These are phyloP conservation scores for Polydrusus tereticollis DNA, from an alignment of 2,888 invertebrate species.

Conservation along the genomic window DNA sequence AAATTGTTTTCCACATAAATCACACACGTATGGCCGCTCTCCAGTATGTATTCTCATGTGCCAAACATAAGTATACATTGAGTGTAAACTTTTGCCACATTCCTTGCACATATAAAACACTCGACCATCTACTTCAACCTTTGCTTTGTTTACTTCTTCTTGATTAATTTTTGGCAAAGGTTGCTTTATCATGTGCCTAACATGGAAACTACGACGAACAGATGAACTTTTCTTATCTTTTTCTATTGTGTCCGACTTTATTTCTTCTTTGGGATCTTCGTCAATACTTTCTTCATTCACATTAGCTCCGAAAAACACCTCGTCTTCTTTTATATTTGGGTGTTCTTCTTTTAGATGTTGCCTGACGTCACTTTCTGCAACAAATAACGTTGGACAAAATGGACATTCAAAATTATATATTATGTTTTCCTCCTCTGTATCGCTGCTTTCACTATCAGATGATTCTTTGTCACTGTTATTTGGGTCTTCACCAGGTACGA, in stretches of 20 bases:
- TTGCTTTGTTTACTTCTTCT: conserved; percentile 65
- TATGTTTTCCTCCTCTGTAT: conserved; percentile 41
- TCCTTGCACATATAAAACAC: conserved; percentile 71
- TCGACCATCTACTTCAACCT: conserved; percentile 68
- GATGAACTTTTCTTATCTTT: not conserved
- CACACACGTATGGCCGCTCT: conserved; percentile 76
- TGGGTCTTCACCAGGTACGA: not conserved
- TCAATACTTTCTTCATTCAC: conserved; percentile 11
- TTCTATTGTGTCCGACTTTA: conserved; percentile 38
- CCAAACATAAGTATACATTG: conserved; percentile 74
- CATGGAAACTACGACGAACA: conserved; percentile 6
- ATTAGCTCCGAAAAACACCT: conserved; percentile 2
- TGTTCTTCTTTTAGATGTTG: conserved; percentile 58
- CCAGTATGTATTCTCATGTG: conserved; percentile 77
- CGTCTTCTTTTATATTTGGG: conserved; percentile 48
- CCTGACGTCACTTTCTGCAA: conserved; percentile 57
- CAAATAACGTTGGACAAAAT: conserved; percentile 58
- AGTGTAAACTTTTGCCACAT: conserved; percentile 73
- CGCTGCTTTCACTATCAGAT: conserved; percentile 36
- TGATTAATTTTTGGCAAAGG: conserved; percentile 61
- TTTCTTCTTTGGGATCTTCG: conserved; percentile 31
- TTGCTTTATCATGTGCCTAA: conserved; percentile 30
- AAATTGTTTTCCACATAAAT: conserved; percentile 77
- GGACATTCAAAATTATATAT: conserved; percentile 57
- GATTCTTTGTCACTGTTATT: conserved; percentile 1